phyloP scores from a whole-genome alignment of 2,113 vertebrate species.

The Mastomys natalensis region DNA sequence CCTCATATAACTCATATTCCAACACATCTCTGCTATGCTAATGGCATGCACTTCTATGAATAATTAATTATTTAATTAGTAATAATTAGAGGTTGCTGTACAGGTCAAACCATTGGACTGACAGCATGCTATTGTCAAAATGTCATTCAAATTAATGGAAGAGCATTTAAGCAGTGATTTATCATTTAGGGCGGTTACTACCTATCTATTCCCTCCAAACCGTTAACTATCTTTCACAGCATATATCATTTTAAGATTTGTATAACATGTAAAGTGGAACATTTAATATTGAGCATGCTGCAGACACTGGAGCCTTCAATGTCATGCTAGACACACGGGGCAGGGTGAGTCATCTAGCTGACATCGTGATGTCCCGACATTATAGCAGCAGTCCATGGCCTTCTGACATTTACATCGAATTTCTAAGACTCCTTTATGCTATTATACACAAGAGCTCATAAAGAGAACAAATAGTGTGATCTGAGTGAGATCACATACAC shows the following conservation, averaged over 20 bases:
- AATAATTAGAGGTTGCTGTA: conserved; percentile 92
- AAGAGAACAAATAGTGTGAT: background rate
- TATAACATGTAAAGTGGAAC: conserved; percentile 65
- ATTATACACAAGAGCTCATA: background rate
- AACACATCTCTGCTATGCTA: conserved; percentile 92
- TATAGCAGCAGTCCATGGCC: background rate
- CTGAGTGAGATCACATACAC: background rate
- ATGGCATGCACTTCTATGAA: conserved; percentile 89
- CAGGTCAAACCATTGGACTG: conserved; percentile 90
- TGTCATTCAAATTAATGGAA: conserved; percentile 86
- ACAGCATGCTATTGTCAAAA: conserved; percentile 88
- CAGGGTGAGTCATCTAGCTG: background rate
- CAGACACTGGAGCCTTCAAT: conserved; percentile 54
- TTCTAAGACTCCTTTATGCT: conserved; percentile 28
- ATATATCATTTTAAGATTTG: conserved; percentile 52
- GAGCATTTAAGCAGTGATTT: conserved; percentile 72
- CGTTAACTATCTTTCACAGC: conserved; percentile 58
- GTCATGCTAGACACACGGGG: background rate
- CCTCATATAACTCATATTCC: conserved; percentile 90
- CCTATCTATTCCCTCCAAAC: background rate
- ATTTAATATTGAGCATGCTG: conserved; percentile 67
- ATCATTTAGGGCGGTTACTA: conserved; percentile 21
- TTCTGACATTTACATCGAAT: background rate
- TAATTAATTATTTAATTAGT: conserved; percentile 95
- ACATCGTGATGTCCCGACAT: background rate